A percentile compares a stretch with the other conserved stretches of the same genome.
Conservation (phyloP, 1,140 invertebrate genomes). For the Melanaphis sacchari region DNA sequence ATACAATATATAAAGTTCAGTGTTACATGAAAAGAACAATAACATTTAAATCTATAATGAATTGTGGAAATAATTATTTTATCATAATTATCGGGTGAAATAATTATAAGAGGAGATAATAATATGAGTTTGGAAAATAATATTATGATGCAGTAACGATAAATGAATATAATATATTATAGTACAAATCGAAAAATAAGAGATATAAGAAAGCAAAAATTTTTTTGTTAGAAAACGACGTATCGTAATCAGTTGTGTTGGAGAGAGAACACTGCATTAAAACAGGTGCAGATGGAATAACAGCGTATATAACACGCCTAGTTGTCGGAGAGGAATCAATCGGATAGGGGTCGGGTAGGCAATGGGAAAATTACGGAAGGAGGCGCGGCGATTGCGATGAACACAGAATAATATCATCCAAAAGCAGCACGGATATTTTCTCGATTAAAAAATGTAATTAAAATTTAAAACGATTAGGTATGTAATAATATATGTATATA, state of each 20-base stretch:
- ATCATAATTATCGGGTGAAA: not conserved
- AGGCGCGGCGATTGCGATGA: not conserved
- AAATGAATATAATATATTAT: not conserved
- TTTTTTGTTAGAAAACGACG: not conserved
- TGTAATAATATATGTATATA: constrained; percentile 11
- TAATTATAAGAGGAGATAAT: not conserved
- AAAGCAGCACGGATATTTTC: constrained; percentile 53
- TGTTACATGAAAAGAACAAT: not conserved
- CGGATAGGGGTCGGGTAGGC: not conserved
- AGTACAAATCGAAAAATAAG: not conserved
- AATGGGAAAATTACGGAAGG: not conserved
- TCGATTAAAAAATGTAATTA: constrained; percentile 24
- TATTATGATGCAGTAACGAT: not conserved
- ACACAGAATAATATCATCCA: not conserved
- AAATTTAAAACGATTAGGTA: constrained; percentile 47
- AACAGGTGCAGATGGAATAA: not conserved
- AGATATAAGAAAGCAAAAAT: not conserved
- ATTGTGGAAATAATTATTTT: not conserved
- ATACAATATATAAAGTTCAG: not conserved
- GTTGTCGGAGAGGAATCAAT: not conserved
- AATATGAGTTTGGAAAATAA: not conserved
- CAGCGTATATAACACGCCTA: not conserved
- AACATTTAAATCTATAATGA: not conserved
- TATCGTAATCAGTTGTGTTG: not conserved
- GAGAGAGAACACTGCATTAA: not conserved